Evolutionary conservation across 2,888 invertebrate genomes (phyloP).

Genomic region (Mellilla xanthometata): DNA sequence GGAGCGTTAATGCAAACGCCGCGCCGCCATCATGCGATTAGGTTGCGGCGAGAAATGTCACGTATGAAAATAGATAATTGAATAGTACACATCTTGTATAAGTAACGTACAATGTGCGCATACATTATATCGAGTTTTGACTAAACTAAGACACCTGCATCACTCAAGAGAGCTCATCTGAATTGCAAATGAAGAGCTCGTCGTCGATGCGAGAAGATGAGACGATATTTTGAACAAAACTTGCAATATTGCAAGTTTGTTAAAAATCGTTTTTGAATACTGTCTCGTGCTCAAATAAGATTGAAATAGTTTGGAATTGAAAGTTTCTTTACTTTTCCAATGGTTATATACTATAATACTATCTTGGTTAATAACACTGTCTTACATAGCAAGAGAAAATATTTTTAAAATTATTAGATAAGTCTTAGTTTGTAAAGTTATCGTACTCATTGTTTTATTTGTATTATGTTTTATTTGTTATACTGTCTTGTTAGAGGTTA

Average conservation of each 20-base stretch:
- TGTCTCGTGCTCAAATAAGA: not conserved
- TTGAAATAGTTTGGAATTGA: too few species aligned
- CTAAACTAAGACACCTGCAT: conserved; percentile 20
- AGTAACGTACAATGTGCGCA: conserved; percentile 10
- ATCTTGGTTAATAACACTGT: too few species aligned
- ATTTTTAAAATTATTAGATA: too few species aligned
- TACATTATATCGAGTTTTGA: conserved; percentile 12
- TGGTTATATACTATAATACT: too few species aligned
- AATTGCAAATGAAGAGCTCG: conserved; percentile 28
- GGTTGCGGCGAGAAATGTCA: conserved; percentile 11
- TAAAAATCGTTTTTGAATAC: conserved; percentile 4
- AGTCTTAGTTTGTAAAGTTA: too few species aligned
- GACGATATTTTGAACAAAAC: conserved; percentile 5
- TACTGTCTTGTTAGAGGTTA: too few species aligned
- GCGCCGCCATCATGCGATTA: conserved; percentile 11
- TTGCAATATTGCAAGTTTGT: conserved; percentile 9
- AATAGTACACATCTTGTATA: not conserved
- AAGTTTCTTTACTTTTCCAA: too few species aligned
- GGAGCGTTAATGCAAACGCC: conserved; percentile 5
- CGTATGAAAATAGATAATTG: conserved; percentile 16
- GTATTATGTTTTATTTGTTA: too few species aligned
- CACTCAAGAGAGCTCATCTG: conserved; percentile 22
- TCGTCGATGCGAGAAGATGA: conserved; percentile 6
- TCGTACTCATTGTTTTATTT: too few species aligned
- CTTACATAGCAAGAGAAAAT: too few species aligned